Conservation (phyloP, 2,797 vertebrate genomes). For the Trematomus bernacchii region DNA sequence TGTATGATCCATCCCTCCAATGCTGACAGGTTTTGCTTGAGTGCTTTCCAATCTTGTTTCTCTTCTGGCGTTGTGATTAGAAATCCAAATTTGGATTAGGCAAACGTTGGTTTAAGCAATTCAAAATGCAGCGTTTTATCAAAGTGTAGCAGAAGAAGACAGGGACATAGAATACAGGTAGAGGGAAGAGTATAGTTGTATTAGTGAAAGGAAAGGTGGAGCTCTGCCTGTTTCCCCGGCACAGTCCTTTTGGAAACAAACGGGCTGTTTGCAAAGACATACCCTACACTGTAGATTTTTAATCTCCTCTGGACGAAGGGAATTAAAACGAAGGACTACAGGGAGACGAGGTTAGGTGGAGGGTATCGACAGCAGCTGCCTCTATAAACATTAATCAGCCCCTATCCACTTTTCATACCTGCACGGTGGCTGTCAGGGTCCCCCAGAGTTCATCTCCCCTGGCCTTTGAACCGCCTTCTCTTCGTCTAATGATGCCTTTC, state of each 20-base stretch:
- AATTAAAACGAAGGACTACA: slow-evolving; percentile 37
- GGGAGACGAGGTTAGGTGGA: slow-evolving; percentile 4
- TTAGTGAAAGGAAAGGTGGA: not conserved
- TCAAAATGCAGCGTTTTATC: no score
- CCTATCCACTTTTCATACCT: slow-evolving; percentile 48
- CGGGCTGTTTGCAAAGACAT: slow-evolving; percentile 14
- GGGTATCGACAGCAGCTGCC: slow-evolving; percentile 47
- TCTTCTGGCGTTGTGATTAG: no score
- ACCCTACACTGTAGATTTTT: slow-evolving; percentile 28
- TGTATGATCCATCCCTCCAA: not conserved
- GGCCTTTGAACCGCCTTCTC: slow-evolving; percentile 50
- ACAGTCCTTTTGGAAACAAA: slow-evolving; percentile 37
- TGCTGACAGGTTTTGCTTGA: not conserved
- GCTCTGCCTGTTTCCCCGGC: not conserved
- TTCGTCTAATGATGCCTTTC: slow-evolving; percentile 75
- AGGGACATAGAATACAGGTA: not conserved
- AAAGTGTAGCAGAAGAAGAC: not conserved
- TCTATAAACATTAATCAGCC: slow-evolving; percentile 77
- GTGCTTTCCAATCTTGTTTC: no score
- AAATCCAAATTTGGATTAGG: no score
- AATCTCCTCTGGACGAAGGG: slow-evolving; percentile 33
- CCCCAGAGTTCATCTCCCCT: slow-evolving; percentile 65
- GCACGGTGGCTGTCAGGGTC: slow-evolving; percentile 36
- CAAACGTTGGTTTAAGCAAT: no score
- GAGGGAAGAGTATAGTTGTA: not conserved